Percentiles rank a stretch among this genome's conserved stretches.
phyloP scores from a whole-genome alignment of 2,888 invertebrate genomes.

The Prosapia bicincta region DNA sequence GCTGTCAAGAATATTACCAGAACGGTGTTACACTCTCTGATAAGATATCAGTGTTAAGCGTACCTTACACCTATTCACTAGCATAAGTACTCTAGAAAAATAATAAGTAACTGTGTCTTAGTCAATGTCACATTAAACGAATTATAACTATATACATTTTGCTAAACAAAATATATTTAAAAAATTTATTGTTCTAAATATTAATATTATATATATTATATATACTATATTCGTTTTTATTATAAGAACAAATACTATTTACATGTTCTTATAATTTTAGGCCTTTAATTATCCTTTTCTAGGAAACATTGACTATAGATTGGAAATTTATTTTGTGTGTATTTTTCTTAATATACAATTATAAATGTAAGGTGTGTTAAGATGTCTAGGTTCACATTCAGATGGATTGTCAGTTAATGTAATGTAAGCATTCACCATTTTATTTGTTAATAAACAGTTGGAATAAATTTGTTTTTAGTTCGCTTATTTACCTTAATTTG shows the following conservation, averaged over 20 bases:
- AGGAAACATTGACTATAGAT: conserved; percentile 27
- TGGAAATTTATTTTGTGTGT: conserved; percentile 28
- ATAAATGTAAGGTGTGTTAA: conserved; percentile 18
- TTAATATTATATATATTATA: conserved; percentile 25
- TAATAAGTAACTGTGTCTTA: conserved; percentile 31
- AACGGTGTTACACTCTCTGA: not conserved
- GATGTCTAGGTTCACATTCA: conserved; percentile 9
- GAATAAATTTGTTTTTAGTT: conserved; percentile 11
- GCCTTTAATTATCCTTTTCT: conserved; percentile 21
- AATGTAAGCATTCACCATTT: conserved; percentile 24
- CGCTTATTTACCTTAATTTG: no score
- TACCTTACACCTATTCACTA: conserved; percentile 10
- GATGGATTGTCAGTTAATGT: conserved; percentile 23
- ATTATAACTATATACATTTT: conserved; percentile 28
- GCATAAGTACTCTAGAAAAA: conserved; percentile 22
- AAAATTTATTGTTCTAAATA: conserved; percentile 30
- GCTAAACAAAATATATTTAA: conserved; percentile 28
- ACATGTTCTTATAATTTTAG: conserved; percentile 21
- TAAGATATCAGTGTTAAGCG: conserved; percentile 9
- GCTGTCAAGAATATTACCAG: not conserved
- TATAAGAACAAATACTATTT: conserved; percentile 20
- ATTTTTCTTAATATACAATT: conserved; percentile 24
- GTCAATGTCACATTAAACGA: conserved; percentile 31
- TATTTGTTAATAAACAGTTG: conserved; percentile 27
- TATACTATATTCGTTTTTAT: conserved; percentile 28